phyloP scores from a whole-genome alignment of 2,113 vertebrate genomes.

The Sinocyclocheilus anophthalmus region DNA sequence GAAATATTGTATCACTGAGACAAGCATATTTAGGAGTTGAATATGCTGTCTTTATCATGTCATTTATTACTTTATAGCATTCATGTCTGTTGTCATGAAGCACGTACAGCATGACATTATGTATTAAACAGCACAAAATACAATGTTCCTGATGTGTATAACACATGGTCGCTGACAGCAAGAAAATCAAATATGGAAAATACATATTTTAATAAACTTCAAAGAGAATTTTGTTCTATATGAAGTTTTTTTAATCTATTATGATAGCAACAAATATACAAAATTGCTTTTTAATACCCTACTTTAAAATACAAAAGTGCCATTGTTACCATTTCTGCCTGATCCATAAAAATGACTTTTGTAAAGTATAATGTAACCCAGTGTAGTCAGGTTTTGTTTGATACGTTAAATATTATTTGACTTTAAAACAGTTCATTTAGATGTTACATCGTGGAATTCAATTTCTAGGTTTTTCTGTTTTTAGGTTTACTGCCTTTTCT shows the following conservation, averaged over 20 bases:
- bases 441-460: background rate
- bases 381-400: background rate
- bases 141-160: background rate
- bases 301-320: background rate
- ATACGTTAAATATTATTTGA: background rate
- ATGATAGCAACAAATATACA: background rate
- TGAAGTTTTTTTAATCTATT: background rate
- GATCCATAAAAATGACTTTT: background rate
- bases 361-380: background rate
- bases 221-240: background rate
- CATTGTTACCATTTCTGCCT: background rate
- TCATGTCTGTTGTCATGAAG: background rate
- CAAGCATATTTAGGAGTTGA: background rate
- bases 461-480: background rate
- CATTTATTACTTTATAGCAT: background rate
- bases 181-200: background rate
- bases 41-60: background rate
- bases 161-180: background rate
- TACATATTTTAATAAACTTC: background rate
- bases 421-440: background rate
- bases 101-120: conserved; percentile 6
- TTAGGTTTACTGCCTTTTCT: background rate
- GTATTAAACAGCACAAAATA: background rate
- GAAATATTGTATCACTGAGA: conserved; percentile 19
- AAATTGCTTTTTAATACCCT: background rate